phyloP scores from a whole-genome alignment of 2,113 vertebrate genomes.

The Heterotilapia buettikoferi region DNA sequence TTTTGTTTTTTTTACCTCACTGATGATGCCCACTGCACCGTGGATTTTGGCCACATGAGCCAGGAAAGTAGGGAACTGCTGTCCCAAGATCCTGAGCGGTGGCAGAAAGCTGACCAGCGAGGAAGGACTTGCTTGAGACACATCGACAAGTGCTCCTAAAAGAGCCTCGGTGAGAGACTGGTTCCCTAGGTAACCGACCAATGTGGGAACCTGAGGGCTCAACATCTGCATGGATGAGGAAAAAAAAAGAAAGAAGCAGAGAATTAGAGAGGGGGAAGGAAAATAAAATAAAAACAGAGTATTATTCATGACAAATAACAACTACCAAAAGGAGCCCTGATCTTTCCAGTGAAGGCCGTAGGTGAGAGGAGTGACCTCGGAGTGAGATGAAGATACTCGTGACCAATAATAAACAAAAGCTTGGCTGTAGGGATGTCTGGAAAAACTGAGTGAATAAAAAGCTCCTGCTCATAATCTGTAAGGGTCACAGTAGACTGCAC shows the following conservation, averaged over 20 bases:
- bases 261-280: background rate
- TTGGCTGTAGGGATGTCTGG: background rate
- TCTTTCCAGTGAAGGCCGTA: background rate
- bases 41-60: constrained; percentile 87
- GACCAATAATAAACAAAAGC: constrained; percentile 25
- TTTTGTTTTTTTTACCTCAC: constrained; percentile 68
- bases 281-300: background rate
- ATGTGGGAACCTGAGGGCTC: constrained; percentile 76
- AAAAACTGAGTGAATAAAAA: background rate
- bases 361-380: background rate
- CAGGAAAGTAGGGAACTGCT: constrained; percentile 75
- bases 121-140: constrained; percentile 78
- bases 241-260: background rate
- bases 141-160: constrained; percentile 77
- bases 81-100: constrained; percentile 70
- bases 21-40: constrained; percentile 80
- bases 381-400: background rate
- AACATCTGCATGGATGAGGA: constrained; percentile 70
- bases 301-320: background rate
- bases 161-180: constrained; percentile 75
- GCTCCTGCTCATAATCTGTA: constrained; percentile 21
- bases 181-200: constrained; percentile 75
- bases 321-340: background rate
- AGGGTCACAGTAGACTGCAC: background rate
- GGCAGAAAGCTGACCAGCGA: constrained; percentile 78